Evolutionary conservation across 2,113 vertebrate genomes (phyloP).

Genomic region (Eptesicus fuscus): DNA sequence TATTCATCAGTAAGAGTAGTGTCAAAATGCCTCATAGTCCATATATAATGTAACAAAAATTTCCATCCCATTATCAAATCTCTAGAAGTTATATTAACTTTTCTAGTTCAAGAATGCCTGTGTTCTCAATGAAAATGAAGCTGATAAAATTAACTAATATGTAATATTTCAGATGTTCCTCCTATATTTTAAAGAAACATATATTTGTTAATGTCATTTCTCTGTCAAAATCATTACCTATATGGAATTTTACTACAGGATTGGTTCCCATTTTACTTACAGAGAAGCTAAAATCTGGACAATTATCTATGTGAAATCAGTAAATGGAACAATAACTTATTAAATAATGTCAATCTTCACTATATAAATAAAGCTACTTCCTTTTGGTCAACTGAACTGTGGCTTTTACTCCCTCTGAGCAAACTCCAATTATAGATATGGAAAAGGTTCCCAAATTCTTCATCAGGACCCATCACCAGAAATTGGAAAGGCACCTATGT

Average conservation of each 20-base stretch:
- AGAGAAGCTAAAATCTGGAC: neutral
- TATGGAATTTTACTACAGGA: neutral
- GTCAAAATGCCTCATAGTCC: constrained; percentile 16
- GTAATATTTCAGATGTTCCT: constrained; percentile 49
- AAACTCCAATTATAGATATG: neutral
- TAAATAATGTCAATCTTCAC: neutral
- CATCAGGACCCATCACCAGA: neutral
- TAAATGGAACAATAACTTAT: neutral
- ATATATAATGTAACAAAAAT: neutral
- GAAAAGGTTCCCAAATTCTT: neutral
- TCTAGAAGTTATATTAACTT: constrained; percentile 57
- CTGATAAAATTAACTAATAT: constrained; percentile 51
- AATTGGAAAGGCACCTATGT: neutral
- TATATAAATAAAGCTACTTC: neutral
- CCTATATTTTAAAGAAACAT: constrained; percentile 9
- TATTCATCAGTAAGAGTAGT: constrained; percentile 45
- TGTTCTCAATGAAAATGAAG: constrained; percentile 58
- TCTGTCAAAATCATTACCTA: neutral
- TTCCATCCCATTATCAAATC: constrained; percentile 42
- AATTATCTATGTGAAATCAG: neutral
- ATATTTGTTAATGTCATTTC: neutral
- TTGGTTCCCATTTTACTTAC: neutral
- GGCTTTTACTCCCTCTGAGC: neutral
- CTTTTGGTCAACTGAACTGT: neutral
- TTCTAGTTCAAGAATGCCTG: constrained; percentile 56